Evolutionary conservation across 2,888 invertebrate genomes (phyloP).

Genomic region (Mystacides longicornis): DNA sequence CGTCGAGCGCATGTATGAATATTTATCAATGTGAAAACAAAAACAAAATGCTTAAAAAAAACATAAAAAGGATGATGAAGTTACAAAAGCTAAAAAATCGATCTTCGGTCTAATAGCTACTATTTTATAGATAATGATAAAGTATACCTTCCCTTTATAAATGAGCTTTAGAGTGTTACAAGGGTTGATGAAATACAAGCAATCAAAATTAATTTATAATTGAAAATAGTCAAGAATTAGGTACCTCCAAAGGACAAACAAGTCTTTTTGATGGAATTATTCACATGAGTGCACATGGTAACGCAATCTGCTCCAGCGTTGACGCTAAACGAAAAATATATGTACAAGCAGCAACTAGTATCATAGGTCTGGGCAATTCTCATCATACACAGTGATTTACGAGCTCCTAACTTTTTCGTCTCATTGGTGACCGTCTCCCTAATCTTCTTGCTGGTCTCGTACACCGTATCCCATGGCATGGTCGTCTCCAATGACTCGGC

Average conservation of each 20-base stretch:
- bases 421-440: conserved; percentile 67
- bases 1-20: too few relatives aligned
- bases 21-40: too few relatives aligned
- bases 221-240: neutral
- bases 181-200: too few relatives aligned
- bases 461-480: conserved; percentile 89
- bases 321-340: conserved; percentile 82
- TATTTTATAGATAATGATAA: too few relatives aligned
- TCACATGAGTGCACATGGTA: conserved; percentile 75
- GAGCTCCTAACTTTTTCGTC: conserved; percentile 52
- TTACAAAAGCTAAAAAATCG: too few relatives aligned
- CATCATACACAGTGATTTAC: conserved; percentile 64
- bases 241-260: conserved; percentile 78
- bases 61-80: too few relatives aligned
- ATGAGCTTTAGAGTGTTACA: too few relatives aligned
- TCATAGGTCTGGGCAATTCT: conserved; percentile 96
- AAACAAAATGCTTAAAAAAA: too few relatives aligned
- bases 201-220: too few relatives aligned
- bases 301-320: conserved; percentile 59
- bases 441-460: conserved; percentile 78
- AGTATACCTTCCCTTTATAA: too few relatives aligned
- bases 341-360: conserved; percentile 92
- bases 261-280: conserved; percentile 81
- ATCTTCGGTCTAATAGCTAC: too few relatives aligned
- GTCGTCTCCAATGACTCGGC: conserved; percentile 98